Conservation (phyloP, 2,797 vertebrate genomes). For the Anguilla anguilla region DNA sequence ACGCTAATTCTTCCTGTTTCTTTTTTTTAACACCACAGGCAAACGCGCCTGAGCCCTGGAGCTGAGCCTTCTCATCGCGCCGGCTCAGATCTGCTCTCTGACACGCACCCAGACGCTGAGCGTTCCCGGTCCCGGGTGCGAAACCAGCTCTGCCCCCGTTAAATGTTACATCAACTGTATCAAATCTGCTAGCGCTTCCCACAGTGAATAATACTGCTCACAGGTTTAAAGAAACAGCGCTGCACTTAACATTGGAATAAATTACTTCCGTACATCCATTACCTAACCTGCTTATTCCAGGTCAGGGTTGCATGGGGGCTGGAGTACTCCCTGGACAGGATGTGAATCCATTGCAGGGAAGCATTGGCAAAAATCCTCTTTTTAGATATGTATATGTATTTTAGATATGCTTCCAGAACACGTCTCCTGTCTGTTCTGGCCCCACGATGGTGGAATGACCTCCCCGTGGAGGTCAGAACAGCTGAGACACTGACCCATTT, state of each 20-base stretch:
- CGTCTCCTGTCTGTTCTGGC: too few relatives aligned
- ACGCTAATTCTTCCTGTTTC: neutral
- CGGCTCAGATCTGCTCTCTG: conserved; percentile 7
- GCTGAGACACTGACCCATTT: too few relatives aligned
- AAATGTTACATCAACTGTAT: neutral
- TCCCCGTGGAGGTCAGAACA: too few relatives aligned
- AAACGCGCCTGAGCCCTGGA: neutral
- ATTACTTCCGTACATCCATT: too few relatives aligned
- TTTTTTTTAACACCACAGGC: conserved; percentile 14
- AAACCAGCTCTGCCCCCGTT: neutral
- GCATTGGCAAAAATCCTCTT: too few relatives aligned
- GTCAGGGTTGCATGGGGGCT: too few relatives aligned
- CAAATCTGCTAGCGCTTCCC: neutral
- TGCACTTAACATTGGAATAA: neutral
- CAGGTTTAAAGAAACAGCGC: neutral
- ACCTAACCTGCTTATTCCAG: too few relatives aligned
- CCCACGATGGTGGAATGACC: too few relatives aligned
- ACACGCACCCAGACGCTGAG: neutral
- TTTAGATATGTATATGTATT: neutral
- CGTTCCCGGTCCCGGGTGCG: neutral
- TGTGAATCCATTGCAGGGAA: too few relatives aligned
- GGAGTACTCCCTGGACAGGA: too few relatives aligned
- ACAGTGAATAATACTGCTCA: neutral
- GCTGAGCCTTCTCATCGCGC: neutral
- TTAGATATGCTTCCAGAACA: too few relatives aligned